phyloP scores from a whole-genome alignment of 2,888 invertebrate genomes.

The Odontothrips loti region DNA sequence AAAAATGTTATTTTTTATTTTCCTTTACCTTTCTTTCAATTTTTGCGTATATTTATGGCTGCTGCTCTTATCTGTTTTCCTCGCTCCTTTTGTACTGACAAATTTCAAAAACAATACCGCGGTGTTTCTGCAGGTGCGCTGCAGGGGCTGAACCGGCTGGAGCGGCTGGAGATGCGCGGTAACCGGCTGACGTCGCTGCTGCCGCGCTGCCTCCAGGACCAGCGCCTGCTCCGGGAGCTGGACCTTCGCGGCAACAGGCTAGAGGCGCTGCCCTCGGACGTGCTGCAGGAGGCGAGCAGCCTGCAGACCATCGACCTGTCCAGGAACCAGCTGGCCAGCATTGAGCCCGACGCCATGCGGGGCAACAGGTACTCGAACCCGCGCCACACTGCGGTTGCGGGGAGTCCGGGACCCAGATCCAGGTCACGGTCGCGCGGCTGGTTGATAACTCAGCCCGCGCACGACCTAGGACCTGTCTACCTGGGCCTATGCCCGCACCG shows the following conservation, averaged over 20 bases:
- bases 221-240: constrained; percentile 50
- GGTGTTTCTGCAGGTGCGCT: constrained; percentile 33
- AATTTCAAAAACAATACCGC: no score
- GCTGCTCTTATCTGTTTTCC: no score
- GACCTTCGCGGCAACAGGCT: constrained; percentile 73
- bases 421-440: no score
- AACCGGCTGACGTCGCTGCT: constrained; percentile 56
- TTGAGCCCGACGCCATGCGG: constrained; percentile 60
- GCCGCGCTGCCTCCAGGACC: constrained; percentile 56
- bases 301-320: constrained; percentile 68
- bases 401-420: background rate
- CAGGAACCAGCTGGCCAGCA: constrained; percentile 66
- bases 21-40: no score
- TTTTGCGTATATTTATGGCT: no score
- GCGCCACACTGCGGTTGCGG: no score
- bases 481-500: no score
- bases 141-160: constrained; percentile 63
- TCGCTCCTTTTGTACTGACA: no score
- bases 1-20: no score
- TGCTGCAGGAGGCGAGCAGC: constrained; percentile 61
- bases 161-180: constrained; percentile 68
- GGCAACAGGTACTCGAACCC: constrained; percentile 50
- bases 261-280: constrained; percentile 62
- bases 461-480: no score
- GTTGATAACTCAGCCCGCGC: background rate